Evolutionary conservation across 2,113 vertebrate species (phyloP).

Genomic region (Etia nguti): DNA sequence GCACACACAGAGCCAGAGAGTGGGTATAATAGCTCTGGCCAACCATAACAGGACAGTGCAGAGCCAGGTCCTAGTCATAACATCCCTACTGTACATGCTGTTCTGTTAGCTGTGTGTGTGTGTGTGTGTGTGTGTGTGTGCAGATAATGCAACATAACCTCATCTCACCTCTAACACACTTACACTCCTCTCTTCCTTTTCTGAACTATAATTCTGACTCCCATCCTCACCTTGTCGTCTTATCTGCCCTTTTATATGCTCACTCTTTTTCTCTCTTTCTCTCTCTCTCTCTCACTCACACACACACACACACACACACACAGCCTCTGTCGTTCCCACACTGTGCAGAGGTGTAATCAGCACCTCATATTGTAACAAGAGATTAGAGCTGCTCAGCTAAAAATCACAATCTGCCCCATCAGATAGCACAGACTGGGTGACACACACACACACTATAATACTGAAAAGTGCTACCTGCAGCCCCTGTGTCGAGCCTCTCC

Average conservation of each 20-base stretch:
- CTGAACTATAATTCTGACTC: neutral
- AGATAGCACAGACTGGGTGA: slow-evolving; percentile 12
- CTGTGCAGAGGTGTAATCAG: slow-evolving; percentile 35
- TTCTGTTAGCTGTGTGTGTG: neutral
- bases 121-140: neutral
- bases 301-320: neutral
- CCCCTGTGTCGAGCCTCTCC: neutral
- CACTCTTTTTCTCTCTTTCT: neutral
- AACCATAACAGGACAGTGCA: slow-evolving; percentile 14
- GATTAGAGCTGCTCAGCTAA: slow-evolving; percentile 54
- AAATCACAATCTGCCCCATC: slow-evolving; percentile 54
- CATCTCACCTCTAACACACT: neutral
- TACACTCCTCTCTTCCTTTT: neutral
- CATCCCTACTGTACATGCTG: slow-evolving; percentile 19
- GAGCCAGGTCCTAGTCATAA: slow-evolving; percentile 2
- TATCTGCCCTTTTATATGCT: slow-evolving; percentile 8
- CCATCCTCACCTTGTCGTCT: neutral
- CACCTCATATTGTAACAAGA: slow-evolving; percentile 40
- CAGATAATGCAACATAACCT: neutral
- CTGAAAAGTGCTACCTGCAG: slow-evolving; percentile 40
- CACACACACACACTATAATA: neutral
- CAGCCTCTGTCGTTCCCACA: slow-evolving; percentile 5
- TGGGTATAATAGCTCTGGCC: neutral
- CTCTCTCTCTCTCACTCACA: neutral
- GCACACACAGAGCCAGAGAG: neutral